Evolutionary conservation across 2,797 vertebrate genomes (phyloP).

Genomic region (Falco concolor): DNA sequence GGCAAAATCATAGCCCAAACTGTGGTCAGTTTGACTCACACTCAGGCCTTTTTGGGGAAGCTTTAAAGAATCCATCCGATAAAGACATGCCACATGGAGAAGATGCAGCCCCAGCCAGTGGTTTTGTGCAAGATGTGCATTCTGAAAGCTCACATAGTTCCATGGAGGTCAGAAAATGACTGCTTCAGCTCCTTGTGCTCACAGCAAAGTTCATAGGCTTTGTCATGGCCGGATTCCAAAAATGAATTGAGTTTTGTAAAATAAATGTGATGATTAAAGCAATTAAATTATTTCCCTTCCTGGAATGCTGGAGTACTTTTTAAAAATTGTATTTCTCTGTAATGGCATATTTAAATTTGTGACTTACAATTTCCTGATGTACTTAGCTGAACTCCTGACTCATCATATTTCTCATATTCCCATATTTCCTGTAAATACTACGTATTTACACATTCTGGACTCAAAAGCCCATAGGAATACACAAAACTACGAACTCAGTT

Average conservation of each 20-base stretch:
- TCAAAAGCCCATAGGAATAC: background rate
- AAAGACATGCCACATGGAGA: background rate
- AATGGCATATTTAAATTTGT: background rate
- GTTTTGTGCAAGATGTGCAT: background rate
- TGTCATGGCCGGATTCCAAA: slow-evolving; percentile 17
- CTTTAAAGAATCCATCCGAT: background rate
- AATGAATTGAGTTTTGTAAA: slow-evolving; percentile 27
- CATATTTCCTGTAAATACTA: background rate
- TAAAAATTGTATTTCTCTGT: background rate
- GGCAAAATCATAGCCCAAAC: background rate
- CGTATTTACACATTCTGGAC: background rate
- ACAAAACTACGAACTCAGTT: background rate
- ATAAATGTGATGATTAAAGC: slow-evolving; percentile 20
- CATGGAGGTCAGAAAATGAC: background rate
- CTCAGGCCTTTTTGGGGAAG: background rate
- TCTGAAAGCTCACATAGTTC: background rate
- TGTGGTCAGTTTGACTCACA: background rate
- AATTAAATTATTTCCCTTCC: slow-evolving; percentile 33
- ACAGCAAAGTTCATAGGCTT: background rate
- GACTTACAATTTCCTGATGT: background rate
- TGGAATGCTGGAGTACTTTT: slow-evolving; percentile 12
- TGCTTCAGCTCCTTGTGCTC: background rate
- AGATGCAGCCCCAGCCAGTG: background rate
- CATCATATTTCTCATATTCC: background rate
- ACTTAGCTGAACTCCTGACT: background rate